phyloP scores from a whole-genome alignment of 2,113 vertebrate species.

The Smithornis capensis region DNA sequence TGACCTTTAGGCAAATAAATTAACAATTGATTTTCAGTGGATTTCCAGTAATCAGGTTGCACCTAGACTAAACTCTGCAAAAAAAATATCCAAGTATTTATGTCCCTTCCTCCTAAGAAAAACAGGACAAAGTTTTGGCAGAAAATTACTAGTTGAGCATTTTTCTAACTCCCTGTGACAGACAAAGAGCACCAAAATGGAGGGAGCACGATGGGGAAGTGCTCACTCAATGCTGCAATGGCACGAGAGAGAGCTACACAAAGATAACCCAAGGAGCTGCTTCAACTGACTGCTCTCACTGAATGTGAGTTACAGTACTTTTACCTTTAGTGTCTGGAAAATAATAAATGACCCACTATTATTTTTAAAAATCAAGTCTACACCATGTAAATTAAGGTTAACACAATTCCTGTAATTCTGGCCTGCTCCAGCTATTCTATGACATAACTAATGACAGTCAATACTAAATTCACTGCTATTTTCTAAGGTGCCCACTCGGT shows the following conservation, averaged over 20 bases:
- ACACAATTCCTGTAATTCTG: rapidly evolving
- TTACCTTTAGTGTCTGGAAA: neutral
- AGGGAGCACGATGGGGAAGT: neutral
- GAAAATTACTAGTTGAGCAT: neutral
- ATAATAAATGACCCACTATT: neutral
- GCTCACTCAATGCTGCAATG: rapidly evolving
- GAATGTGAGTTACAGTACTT: neutral
- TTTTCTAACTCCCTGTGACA: neutral
- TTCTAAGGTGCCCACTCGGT: neutral
- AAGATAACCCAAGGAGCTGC: neutral
- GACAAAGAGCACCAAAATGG: neutral
- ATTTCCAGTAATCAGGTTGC: neutral
- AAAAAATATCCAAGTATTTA: rapidly evolving
- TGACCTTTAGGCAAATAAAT: neutral
- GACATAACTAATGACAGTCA: neutral
- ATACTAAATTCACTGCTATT: neutral
- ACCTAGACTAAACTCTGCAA: neutral
- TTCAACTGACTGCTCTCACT: neutral
- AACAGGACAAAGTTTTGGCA: neutral
- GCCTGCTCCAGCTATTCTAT: neutral
- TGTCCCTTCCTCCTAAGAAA: neutral
- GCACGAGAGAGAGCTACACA: neutral
- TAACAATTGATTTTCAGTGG: neutral
- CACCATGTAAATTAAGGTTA: neutral
- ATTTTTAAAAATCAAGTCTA: neutral